Evolutionary conservation across 2,888 invertebrate species (phyloP), one percentile per base, ranked within the genome.

Genomic region (Apeira syringaria): DNA sequence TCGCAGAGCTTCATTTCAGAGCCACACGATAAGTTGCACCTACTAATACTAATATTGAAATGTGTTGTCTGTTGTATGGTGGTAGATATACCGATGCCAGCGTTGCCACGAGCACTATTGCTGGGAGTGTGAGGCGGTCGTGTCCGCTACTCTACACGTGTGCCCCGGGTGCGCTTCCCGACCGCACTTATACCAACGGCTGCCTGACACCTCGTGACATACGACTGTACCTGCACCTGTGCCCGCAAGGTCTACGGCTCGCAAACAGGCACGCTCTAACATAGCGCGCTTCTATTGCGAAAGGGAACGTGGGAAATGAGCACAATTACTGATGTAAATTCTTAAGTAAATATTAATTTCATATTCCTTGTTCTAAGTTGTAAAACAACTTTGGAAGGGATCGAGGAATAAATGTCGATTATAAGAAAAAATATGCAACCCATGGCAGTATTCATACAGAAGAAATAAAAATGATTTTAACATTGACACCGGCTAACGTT

Each of bases 131-230:
- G 99, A 99, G 90, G 92, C 97, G 60, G 96, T 98, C 73, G 94
- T 99, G 24, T 97, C 99, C 56, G 97, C 97, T 60, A 95, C 97
- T 0, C 89, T 99, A 37, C 99, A 99, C 80, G 96, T 97, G 24
- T 99, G 99, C 79, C 99, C 99, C 8, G 98, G 98, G 27, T 99
- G 99, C 86, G 94, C 97, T n/a, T 94, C 95, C 1, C 93, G 85
- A 0, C 89, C 89, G 2, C 79, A 78, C 25, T 76, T 87, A 41
- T 89, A 86, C 69, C 88, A 87, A 58, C 70, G 87, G 1, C 69
- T 88, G 53, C 86, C 87, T 0, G 77, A 78, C 9, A 35, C 77
- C n/a, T 55, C 71, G 8, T 68, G 60, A 54, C 54, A 20, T 7
- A 20, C 20, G 7, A 4, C 17, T 17, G 17, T 6, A 4, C 5